Conservation (phyloP, 92 coral and sea anemone species). For the Meandrina meandrites region DNA sequence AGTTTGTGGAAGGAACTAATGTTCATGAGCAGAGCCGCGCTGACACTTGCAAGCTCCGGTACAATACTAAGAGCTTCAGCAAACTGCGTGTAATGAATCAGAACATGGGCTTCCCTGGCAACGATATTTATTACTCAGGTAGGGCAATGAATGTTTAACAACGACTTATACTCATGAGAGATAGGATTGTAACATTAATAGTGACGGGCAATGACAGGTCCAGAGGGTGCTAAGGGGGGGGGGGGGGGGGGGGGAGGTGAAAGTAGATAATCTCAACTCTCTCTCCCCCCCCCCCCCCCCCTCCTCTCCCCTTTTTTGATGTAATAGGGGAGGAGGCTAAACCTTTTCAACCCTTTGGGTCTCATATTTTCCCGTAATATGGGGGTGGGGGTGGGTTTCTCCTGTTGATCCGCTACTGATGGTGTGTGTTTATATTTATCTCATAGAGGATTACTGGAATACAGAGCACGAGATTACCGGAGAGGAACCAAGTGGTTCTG, state of each 20-base stretch:
- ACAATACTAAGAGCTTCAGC: constrained; percentile 91
- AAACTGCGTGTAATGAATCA: constrained; percentile 78
- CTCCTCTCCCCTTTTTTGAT: no score
- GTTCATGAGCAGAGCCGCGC: constrained; percentile 99
- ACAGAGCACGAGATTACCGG: constrained; percentile 17
- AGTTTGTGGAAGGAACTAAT: constrained; percentile 97
- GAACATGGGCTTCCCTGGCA: constrained; percentile 90
- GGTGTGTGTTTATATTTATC: not conserved
- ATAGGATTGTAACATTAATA: no score
- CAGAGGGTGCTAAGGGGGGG: no score
- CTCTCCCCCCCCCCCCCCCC: no score
- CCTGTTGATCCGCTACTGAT: no score
- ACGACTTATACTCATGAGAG: not conserved
- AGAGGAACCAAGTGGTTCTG: constrained; percentile 4
- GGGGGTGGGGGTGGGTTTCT: no score
- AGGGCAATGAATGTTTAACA: not conserved
- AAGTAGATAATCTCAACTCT: no score
- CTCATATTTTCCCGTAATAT: no score
- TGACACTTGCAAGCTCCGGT: constrained; percentile 92
- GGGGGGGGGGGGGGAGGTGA: no score
- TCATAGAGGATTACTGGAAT: constrained; percentile 31
- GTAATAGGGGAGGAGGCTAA: no score
- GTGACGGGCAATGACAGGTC: not conserved
- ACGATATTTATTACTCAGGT: constrained; percentile 91
- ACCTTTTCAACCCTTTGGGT: no score